Percentiles rank a stretch among this genome's conserved stretches.
Evolutionary conservation across 2,113 vertebrate species (phyloP).

Genomic region (Hystrix cristata): DNA sequence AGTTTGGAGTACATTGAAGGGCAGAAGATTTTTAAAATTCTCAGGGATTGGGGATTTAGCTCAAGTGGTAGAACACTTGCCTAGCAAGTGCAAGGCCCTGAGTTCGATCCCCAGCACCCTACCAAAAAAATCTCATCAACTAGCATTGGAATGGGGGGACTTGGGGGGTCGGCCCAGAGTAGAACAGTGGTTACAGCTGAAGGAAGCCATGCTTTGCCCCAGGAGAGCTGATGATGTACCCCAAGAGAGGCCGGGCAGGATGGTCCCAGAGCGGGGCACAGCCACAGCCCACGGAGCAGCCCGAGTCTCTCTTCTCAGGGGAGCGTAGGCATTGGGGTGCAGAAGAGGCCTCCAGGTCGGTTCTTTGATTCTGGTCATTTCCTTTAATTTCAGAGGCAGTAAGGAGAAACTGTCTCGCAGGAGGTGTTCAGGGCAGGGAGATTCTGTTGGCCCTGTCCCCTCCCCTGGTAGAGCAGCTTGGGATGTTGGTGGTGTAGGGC

Average conservation of each 20-base stretch:
- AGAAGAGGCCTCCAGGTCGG: neutral
- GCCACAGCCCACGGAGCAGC: no score
- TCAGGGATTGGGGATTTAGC: no score
- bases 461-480: neutral
- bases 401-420: neutral
- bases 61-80: no score
- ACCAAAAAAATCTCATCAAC: neutral
- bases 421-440: neutral
- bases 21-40: neutral
- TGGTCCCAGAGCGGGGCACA: rapidly evolving
- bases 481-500: constrained; percentile 42
- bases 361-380: neutral
- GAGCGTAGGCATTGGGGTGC: neutral
- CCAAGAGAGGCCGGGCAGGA: neutral
- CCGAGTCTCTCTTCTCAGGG: neutral
- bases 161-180: neutral
- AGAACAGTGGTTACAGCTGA: neutral
- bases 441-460: neutral
- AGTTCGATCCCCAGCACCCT: no score
- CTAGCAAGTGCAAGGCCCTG: no score
- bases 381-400: constrained; percentile 17
- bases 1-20: constrained; percentile 24
- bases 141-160: neutral
- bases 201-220: neutral
- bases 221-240: neutral